Evolutionary conservation across 1,140 invertebrate species (phyloP).

Genomic region (Pinna nobilis): DNA sequence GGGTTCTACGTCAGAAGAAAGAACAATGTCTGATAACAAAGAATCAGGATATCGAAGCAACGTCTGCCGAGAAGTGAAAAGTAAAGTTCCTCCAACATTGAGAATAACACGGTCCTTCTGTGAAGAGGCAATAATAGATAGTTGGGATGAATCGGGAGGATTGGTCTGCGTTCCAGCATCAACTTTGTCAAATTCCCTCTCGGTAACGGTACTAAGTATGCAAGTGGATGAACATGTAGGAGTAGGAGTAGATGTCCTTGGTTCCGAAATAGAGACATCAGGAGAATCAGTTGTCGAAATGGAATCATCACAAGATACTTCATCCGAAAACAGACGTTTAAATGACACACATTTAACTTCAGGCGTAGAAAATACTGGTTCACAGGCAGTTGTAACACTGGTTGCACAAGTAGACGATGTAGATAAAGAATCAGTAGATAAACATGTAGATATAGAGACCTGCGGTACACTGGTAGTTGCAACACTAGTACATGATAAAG

Average conservation of each 20-base stretch:
- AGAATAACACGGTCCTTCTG: not conserved
- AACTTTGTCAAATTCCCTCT: not conserved
- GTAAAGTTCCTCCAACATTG: not conserved
- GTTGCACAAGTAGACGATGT: too few relatives aligned
- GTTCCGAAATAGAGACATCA: not conserved
- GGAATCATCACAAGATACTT: not conserved
- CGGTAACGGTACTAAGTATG: too few relatives aligned
- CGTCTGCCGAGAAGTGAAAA: not conserved
- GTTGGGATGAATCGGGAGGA: too few relatives aligned
- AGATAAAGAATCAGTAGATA: too few relatives aligned
- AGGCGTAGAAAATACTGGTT: too few relatives aligned
- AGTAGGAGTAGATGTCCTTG: not conserved
- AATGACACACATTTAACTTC: not conserved
- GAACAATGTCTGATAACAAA: not conserved
- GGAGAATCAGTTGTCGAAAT: too few relatives aligned
- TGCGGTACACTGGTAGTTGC: too few relatives aligned
- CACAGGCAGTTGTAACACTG: too few relatives aligned
- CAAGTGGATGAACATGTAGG: not conserved
- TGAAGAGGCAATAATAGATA: too few relatives aligned
- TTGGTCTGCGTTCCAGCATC: not conserved
- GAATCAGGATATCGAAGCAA: not conserved
- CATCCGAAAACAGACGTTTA: not conserved
- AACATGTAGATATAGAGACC: too few relatives aligned
- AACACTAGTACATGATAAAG: too few relatives aligned
- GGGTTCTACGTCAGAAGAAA: not conserved